phyloP scores from a whole-genome alignment of 2,113 vertebrate species.

The Cynopterus brachyotis region DNA sequence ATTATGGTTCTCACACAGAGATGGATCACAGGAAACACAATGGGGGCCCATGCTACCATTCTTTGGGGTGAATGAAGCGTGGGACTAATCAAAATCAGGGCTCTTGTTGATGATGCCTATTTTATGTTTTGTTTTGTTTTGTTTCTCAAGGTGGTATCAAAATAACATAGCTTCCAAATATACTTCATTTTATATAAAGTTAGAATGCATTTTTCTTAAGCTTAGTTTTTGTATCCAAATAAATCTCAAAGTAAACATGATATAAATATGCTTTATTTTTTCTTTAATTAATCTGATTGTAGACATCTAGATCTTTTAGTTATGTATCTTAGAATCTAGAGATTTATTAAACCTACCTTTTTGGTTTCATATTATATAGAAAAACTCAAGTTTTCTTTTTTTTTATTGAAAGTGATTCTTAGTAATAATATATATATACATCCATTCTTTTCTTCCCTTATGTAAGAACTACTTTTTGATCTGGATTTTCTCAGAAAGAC shows the following conservation, averaged over 20 bases:
- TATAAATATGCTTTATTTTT: not conserved
- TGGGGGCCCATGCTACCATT: not conserved
- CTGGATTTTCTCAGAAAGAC: not conserved
- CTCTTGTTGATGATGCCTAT: not conserved
- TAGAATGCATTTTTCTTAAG: not conserved
- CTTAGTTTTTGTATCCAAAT: not conserved
- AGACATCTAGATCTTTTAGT: not conserved
- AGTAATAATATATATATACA: not conserved
- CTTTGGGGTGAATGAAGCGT: not conserved
- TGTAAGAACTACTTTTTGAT: not conserved
- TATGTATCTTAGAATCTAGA: not conserved
- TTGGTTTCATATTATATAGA: not conserved
- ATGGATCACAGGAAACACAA: not conserved
- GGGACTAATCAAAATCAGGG: constrained; percentile 40
- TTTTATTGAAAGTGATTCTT: not conserved
- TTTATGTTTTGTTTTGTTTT: not conserved
- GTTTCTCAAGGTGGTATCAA: not conserved
- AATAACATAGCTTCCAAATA: not conserved
- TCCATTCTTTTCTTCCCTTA: not conserved
- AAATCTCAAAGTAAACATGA: not conserved
- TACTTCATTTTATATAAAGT: not conserved
- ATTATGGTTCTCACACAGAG: not conserved
- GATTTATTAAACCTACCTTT: not conserved
- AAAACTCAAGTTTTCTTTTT: not conserved
- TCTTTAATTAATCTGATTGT: not conserved